A percentile compares a stretch with the other conserved stretches of the same genome.
phyloP scores from a whole-genome alignment of 30 jellyfish, hydroid and myxozoan genomes.

The Rhopilema esculentum region DNA sequence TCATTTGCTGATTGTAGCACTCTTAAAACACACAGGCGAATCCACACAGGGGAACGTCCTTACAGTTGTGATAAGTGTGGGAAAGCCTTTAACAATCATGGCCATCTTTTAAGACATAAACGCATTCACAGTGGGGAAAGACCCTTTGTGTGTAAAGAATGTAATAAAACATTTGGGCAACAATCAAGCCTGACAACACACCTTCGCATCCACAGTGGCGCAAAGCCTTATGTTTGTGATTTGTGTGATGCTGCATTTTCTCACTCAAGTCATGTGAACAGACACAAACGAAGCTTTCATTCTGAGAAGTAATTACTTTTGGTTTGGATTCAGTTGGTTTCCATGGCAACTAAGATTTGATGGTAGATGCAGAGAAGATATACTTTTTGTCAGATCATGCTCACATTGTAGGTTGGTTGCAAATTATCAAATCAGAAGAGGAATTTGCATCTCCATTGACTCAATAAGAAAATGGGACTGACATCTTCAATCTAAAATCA shows the following conservation, averaged over 20 bases:
- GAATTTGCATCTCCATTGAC: neutral
- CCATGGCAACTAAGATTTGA: too few relatives aligned
- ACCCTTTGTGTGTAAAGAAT: slow-evolving; percentile 23
- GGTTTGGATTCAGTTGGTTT: neutral
- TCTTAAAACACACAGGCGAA: slow-evolving; percentile 11
- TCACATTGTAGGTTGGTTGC: too few relatives aligned
- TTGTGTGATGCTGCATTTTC: slow-evolving; percentile 13
- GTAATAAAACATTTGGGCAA: slow-evolving; percentile 19
- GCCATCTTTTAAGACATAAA: slow-evolving; percentile 42
- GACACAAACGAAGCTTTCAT: slow-evolving; percentile 38
- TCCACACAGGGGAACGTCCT: slow-evolving; percentile 56
- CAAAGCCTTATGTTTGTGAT: slow-evolving; percentile 26
- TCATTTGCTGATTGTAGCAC: slow-evolving; percentile 35
- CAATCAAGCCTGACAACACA: slow-evolving; percentile 21
- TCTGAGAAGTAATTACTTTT: neutral
- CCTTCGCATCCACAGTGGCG: slow-evolving; percentile 19
- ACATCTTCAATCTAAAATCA: too few relatives aligned
- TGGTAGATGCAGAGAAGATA: too few relatives aligned
- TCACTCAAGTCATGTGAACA: slow-evolving; percentile 43
- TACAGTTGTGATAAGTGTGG: slow-evolving; percentile 40
- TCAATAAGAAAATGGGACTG: too few relatives aligned
- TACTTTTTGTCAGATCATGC: too few relatives aligned
- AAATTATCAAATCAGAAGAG: too few relatives aligned
- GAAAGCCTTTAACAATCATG: slow-evolving; percentile 24
- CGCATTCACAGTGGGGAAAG: slow-evolving; percentile 51